These are phyloP conservation scores for Acleris sparsana DNA, from an alignment of 2,888 invertebrate genomes.

Conservation along the genomic window DNA sequence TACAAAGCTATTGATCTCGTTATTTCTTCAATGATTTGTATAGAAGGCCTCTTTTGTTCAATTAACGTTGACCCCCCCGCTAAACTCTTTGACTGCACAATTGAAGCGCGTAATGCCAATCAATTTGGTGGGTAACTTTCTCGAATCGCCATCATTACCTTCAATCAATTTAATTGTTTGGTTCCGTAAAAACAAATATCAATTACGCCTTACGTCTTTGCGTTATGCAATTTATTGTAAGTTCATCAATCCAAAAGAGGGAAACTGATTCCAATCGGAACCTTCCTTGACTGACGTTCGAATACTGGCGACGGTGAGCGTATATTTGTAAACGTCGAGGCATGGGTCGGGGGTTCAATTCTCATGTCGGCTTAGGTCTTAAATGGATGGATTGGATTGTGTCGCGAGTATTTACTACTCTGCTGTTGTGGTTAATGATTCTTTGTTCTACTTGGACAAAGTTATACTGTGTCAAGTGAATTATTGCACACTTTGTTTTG, in stretches of 20 bases:
- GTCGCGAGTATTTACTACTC: neutral
- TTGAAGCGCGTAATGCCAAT: constrained; percentile 27
- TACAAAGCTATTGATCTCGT: constrained; percentile 40
- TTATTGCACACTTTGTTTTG: neutral
- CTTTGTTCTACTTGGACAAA: neutral
- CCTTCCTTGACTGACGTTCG: constrained; percentile 25
- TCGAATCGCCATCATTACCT: constrained; percentile 26
- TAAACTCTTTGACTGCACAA: constrained; percentile 16
- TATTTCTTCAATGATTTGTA: constrained; percentile 42
- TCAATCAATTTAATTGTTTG: constrained; percentile 27
- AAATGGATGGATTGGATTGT: constrained; percentile 1
- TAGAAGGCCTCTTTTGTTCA: constrained; percentile 41
- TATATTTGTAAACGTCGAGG: constrained; percentile 30
- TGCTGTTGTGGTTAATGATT: neutral
- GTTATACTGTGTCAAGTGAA: neutral
- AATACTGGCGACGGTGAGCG: constrained; percentile 26
- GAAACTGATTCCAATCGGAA: constrained; percentile 21
- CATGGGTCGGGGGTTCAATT: constrained; percentile 20
- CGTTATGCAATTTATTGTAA: constrained; percentile 15
- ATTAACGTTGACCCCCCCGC: constrained; percentile 43
- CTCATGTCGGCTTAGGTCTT: neutral
- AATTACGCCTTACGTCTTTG: neutral
- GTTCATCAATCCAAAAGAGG: constrained; percentile 14
- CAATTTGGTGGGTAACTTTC: constrained; percentile 28
- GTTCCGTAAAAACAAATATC: constrained; percentile 20